These are phyloP conservation scores for Branchipolynoe longqiensis DNA, from an alignment of 2,888 invertebrate species.

Conservation along the genomic window DNA sequence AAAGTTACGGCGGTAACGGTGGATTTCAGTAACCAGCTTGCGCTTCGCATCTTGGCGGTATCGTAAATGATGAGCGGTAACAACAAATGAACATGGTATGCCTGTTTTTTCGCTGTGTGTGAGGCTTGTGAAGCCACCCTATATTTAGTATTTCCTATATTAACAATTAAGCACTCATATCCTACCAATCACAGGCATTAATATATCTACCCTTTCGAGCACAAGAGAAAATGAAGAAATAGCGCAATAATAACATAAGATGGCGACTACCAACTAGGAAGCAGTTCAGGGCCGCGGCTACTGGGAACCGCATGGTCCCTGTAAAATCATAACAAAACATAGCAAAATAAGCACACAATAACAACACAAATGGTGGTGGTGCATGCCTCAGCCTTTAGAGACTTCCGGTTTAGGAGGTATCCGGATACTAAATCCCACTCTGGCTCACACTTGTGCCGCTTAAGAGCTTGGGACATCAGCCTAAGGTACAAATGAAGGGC, in stretches of 20 bases:
- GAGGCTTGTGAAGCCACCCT: background rate
- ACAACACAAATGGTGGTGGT: conserved; percentile 30
- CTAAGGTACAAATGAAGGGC: too few species aligned
- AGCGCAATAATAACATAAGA: conserved; percentile 28
- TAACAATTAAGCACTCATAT: conserved; percentile 43
- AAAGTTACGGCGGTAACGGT: too few species aligned
- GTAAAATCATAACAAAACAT: conserved; percentile 52
- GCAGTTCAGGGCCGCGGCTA: background rate
- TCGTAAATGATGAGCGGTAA: too few species aligned
- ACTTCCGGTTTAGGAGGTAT: conserved; percentile 23
- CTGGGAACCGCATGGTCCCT: background rate
- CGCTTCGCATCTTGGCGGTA: too few species aligned
- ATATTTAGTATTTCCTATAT: conserved; percentile 27
- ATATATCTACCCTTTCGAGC: conserved; percentile 51
- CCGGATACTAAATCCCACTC: conserved; percentile 15
- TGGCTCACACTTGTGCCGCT: conserved; percentile 20
- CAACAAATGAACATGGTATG: too few species aligned
- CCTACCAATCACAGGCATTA: conserved; percentile 40
- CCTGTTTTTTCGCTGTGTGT: background rate
- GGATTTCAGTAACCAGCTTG: too few species aligned
- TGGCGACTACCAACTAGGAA: background rate
- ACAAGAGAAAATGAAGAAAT: conserved; percentile 31
- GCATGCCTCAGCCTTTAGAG: conserved; percentile 28
- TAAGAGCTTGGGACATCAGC: background rate
- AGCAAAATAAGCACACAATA: conserved; percentile 44